Conservation (phyloP, 2,797 vertebrate species). For the Coluber constrictor region DNA sequence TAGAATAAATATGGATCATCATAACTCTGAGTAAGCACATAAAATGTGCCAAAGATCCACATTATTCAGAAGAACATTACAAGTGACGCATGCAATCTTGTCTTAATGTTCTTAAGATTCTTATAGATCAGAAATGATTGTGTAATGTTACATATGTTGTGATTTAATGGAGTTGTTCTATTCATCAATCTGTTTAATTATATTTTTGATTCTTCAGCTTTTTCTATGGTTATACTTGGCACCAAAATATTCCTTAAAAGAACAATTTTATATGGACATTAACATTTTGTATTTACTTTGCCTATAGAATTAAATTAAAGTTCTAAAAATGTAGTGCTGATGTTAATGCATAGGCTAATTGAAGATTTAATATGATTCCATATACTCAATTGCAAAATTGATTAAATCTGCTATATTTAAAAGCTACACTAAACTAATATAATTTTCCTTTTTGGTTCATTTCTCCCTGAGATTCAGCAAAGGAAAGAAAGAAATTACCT, state of each 20-base stretch:
- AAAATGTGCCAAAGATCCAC: background rate
- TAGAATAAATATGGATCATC: background rate
- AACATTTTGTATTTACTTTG: constrained; percentile 19
- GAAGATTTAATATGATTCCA: constrained; percentile 47
- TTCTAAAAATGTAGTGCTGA: constrained; percentile 46
- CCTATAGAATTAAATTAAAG: constrained; percentile 45
- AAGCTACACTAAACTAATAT: constrained; percentile 39
- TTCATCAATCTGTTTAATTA: background rate
- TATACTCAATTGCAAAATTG: constrained; percentile 45
- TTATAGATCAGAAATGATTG: background rate
- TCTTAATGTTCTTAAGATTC: background rate
- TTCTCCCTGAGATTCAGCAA: constrained; percentile 53
- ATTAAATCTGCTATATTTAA: constrained; percentile 47
- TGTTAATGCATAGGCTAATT: constrained; percentile 54
- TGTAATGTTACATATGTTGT: background rate
- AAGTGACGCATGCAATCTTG: background rate
- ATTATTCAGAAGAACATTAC: background rate
- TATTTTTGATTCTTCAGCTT: background rate
- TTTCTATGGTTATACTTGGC: constrained; percentile 1
- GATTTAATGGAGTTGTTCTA: background rate
- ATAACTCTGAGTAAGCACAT: background rate
- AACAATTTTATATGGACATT: constrained; percentile 36
- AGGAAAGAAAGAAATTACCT: constrained; percentile 51
- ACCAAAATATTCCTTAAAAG: constrained; percentile 10
- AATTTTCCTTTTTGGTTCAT: constrained; percentile 18